Evolutionary conservation across 2,888 invertebrate genomes (phyloP), one percentile per base, ranked within the genome.

Genomic region (Lottia gigantea): DNA sequence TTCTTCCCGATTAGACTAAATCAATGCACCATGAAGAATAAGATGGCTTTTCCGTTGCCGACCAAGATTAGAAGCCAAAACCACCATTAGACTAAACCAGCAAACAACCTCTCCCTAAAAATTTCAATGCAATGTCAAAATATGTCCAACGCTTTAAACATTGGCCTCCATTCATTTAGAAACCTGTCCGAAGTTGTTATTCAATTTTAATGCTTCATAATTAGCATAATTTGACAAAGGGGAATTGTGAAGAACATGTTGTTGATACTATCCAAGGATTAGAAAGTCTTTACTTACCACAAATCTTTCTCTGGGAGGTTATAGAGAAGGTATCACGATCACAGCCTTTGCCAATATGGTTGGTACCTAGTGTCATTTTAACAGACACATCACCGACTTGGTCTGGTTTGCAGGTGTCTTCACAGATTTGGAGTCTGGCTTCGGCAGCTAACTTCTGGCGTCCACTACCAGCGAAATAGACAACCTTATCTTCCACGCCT

Each of bases 311-410:
- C 88, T 95, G 95, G 25, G 94, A 93, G 82, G 94, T 93, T 66
- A 95, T 93, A 55, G 94, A 93, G 89, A 96, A 95, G 0, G 96
- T 95, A 87, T 98, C 98, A 6, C 97, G 91, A 88, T 98, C 98
- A 90, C 98, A 98, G 83, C 97, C 97, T 87, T 96, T 95, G 77
- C 96, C 97, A 75, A 97, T 96, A 88, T 97, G 95, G 70, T 94
- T 93, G 16, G 94, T 94, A 71, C 92, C 92, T 78, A 95, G 90
- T 25, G 92, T 91, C 66, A 95, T 90, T 70, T 87, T 87, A 0
- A 90, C 89, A 46, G 89, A 86, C 47, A 89, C 90, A 61, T 78
- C 74, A 40, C 40, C 11, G 11, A 40, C 40, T 70, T 82, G 86
- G 81, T 87, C 86, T 64, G 87, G 89, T 83, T 78, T 88, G 85